Percentiles rank a stretch among this genome's conserved stretches.
Conservation (phyloP, 2,797 vertebrate species). For the Platalea minor region DNA sequence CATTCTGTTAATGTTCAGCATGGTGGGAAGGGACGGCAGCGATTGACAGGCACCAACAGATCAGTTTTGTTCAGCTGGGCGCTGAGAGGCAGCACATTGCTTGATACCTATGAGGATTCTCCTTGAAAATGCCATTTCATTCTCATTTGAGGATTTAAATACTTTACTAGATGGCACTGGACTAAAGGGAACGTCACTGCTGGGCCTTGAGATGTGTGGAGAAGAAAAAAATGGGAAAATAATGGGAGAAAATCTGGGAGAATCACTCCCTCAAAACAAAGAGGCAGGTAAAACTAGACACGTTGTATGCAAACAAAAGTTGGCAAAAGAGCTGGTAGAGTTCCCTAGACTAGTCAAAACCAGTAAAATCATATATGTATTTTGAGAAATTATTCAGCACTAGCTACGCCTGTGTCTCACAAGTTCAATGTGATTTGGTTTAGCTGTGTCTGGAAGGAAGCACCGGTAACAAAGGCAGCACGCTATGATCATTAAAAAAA, state of each 20-base stretch:
- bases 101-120: not conserved
- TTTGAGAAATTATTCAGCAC: not conserved
- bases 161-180: not conserved
- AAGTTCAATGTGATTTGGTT: not conserved
- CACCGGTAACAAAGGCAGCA: not conserved
- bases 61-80: accelerated
- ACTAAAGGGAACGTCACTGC: not conserved
- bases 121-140: not conserved
- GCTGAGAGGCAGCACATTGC: not conserved
- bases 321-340: not conserved
- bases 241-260: not conserved
- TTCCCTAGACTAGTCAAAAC: not conserved
- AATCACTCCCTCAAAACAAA: not conserved
- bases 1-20: accelerated
- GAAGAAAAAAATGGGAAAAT: not conserved
- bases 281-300: not conserved
- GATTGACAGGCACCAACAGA: accelerated
- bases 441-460: not conserved
- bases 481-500: accelerated
- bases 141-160: not conserved
- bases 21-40: not conserved
- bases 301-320: not conserved
- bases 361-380: not conserved
- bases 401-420: not conserved
- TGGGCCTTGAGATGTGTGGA: not conserved